Evolutionary conservation across 1,140 invertebrate species (phyloP).

Genomic region (Lethrus apterus): DNA sequence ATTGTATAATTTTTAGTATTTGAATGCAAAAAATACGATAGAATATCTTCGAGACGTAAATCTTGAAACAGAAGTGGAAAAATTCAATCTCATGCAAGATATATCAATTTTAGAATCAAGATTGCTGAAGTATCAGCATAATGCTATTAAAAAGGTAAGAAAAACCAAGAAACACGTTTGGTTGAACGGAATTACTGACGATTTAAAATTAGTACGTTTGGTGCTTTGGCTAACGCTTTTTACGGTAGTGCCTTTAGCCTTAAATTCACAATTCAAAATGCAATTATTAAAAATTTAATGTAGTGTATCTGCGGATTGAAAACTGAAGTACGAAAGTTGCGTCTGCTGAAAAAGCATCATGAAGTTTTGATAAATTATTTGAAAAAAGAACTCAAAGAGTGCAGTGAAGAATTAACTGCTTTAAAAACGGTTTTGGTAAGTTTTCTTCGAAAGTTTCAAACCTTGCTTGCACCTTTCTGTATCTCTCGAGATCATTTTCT

Average conservation of each 20-base stretch:
- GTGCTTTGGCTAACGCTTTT: not conserved
- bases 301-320: constrained; percentile 10
- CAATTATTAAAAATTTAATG: not conserved
- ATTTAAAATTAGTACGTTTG: no score
- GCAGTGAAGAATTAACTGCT: constrained; percentile 2
- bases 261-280: not conserved
- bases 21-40: constrained; percentile 16
- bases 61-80: constrained; percentile 32
- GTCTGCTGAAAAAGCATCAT: not conserved
- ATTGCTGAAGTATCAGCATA: constrained; percentile 32
- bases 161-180: not conserved
- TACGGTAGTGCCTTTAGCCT: not conserved
- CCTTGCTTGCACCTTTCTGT: no score
- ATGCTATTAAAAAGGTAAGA: not conserved
- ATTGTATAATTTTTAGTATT: constrained; percentile 15
- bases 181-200: not conserved
- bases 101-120: constrained; percentile 30
- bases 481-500: no score
- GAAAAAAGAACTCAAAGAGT: not conserved
- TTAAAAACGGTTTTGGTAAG: constrained; percentile 8
- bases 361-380: constrained; percentile 1
- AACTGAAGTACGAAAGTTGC: constrained; percentile 1
- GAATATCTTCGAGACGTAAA: constrained; percentile 31
- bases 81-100: constrained; percentile 33
- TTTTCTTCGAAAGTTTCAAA: not conserved